These are phyloP conservation scores for Microtus montanus DNA, from an alignment of 2,113 vertebrate species.

Conservation along the genomic window DNA sequence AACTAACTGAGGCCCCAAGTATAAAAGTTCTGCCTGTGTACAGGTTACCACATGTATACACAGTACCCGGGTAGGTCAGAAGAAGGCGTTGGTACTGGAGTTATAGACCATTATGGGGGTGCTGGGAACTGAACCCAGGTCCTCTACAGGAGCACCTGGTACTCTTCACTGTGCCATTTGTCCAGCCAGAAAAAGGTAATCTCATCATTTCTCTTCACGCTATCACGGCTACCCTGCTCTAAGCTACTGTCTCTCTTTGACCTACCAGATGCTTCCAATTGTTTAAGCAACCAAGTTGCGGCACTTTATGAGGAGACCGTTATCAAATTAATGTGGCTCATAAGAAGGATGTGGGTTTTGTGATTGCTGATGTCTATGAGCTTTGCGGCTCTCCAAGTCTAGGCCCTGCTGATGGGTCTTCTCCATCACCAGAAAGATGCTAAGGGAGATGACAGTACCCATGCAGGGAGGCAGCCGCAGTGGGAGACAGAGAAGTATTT, in stretches of 20 bases:
- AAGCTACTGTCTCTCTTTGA: neutral
- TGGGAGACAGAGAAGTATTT: neutral
- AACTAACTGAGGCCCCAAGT: too few species aligned
- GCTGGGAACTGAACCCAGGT: too few species aligned
- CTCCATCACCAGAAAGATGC: neutral
- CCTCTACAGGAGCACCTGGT: neutral
- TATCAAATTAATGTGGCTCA: neutral
- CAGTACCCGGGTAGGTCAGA: neutral
- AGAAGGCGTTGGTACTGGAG: neutral
- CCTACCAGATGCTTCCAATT: neutral
- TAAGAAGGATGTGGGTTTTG: neutral
- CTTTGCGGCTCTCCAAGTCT: neutral
- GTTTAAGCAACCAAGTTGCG: neutral
- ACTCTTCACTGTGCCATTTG: neutral
- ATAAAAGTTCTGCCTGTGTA: neutral
- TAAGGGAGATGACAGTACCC: neutral
- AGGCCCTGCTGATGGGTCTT: neutral
- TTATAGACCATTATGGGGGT: neutral
- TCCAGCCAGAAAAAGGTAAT: neutral
- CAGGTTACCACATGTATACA: neutral
- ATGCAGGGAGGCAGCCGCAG: neutral
- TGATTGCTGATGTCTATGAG: neutral
- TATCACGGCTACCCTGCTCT: neutral
- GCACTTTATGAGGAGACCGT: neutral
- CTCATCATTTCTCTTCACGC: neutral